phyloP scores from a whole-genome alignment of 1,140 invertebrate genomes.

The Gyrodactylus salaris region DNA sequence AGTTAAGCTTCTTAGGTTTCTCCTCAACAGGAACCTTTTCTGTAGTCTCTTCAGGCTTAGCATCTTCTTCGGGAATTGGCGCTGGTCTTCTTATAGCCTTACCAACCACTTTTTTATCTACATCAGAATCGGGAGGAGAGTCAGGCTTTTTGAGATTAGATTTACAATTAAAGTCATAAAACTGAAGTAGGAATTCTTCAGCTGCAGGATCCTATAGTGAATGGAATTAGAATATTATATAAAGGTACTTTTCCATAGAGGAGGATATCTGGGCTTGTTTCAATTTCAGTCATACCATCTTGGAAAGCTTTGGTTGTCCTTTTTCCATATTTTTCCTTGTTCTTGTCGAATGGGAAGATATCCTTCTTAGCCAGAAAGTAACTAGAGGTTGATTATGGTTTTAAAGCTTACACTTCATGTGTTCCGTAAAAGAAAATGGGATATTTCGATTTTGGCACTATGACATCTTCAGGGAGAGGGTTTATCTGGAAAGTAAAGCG shows the following conservation, averaged over 20 bases:
- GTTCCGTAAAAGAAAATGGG: slow-evolving; percentile 73
- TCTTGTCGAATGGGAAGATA: slow-evolving; percentile 26
- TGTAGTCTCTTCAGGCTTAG: neutral
- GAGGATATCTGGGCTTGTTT: slow-evolving; percentile 19
- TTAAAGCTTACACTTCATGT: slow-evolving; percentile 43
- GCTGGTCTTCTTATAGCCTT: neutral
- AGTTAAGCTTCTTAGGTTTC: neutral
- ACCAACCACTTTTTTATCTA: neutral
- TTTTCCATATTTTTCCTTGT: slow-evolving; percentile 32
- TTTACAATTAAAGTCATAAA: neutral
- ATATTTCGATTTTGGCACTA: slow-evolving; percentile 35
- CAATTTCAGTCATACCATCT: slow-evolving; percentile 31
- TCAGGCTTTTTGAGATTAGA: no score
- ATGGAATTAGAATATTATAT: slow-evolving; percentile 2
- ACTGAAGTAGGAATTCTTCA: slow-evolving; percentile 1
- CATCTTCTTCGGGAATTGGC: neutral
- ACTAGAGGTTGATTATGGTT: slow-evolving; percentile 14
- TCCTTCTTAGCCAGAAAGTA: slow-evolving; percentile 22
- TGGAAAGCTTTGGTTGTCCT: slow-evolving; percentile 30
- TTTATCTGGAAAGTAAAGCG: slow-evolving; percentile 30
- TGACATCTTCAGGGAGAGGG: slow-evolving; percentile 24
- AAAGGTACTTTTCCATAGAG: slow-evolving; percentile 9
- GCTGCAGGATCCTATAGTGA: slow-evolving; percentile 2
- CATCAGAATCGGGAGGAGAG: no score
- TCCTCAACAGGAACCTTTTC: neutral